phyloP scores from a whole-genome alignment of 2,888 invertebrate species.

The Cheilosia variabilis region DNA sequence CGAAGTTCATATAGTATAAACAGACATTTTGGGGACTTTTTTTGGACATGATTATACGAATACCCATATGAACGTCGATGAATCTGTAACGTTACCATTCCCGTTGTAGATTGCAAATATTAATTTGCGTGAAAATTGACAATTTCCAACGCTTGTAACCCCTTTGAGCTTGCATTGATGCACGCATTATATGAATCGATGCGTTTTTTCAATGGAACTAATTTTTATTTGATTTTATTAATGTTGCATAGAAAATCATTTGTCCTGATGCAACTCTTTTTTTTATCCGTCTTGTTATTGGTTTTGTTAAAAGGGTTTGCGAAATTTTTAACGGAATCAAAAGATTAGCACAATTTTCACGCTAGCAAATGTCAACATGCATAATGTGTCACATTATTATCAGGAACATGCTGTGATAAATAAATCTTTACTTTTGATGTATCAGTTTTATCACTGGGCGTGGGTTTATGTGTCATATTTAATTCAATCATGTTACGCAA shows the following conservation, averaged over 20 bases:
- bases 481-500: constrained; percentile 26
- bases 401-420: constrained; percentile 33
- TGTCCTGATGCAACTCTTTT: constrained; percentile 35
- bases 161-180: constrained; percentile 13
- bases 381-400: constrained; percentile 56
- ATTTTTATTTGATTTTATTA: constrained; percentile 73
- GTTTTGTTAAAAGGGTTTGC: constrained; percentile 52
- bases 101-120: constrained; percentile 10
- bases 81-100: background rate
- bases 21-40: too few species aligned
- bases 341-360: constrained; percentile 61
- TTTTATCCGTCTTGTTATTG: constrained; percentile 4
- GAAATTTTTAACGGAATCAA: constrained; percentile 29
- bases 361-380: constrained; percentile 63
- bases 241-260: constrained; percentile 49
- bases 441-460: constrained; percentile 48
- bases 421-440: constrained; percentile 47
- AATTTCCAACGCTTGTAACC: constrained; percentile 48
- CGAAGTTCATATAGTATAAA: too few species aligned
- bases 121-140: constrained; percentile 53
- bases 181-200: constrained; percentile 21
- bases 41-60: too few species aligned
- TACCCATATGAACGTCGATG: background rate
- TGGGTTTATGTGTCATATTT: constrained; percentile 34
- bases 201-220: constrained; percentile 61